Base-by-base conservation (phyloP, 2,888 invertebrate genomes). In the Megaustenia siamemsis region DNA sequence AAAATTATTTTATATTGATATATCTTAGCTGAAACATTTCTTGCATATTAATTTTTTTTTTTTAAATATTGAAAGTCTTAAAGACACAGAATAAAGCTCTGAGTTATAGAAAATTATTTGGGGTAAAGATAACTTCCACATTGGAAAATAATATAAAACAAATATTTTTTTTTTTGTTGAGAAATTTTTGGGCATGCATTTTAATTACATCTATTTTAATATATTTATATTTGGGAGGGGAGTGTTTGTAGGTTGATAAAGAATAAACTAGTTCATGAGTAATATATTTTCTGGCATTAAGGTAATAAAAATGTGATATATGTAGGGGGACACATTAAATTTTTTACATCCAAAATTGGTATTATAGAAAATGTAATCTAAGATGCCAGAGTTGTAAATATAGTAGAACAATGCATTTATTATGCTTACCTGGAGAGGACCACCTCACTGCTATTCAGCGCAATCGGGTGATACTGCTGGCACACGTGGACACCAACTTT, bases 371-470 rank as follows among this genome's bases (percentile, higher is more conserved):
- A 71, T 40, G 69, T 73, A 49, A 35, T 68, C 4, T 38, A 32
- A 32, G 18, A 69, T 69, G 38, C 24, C 69, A 38, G 69, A 69
- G 24, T 40, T 69, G 69, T 69, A 40, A 40, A 69, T 69, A 69
- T 69, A 40, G 69, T 69, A 69, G 69, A 69, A 40, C 6, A 40
- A 69, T 69, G 49, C 49, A 73, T 49, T 73, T 49, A 73, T 40
- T 73, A 73, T 73, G 73, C 73, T 73, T 32, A 32, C 73, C 32
- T 45, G 38, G 77, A 60, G 77, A 56, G 53, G n/a, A 56, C 56
- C 76, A 76, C 35, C 53, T 38, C 3, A 32, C 38, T 56, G 60
- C 63, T 38, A n/a, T 63, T 32, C 35, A 69, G 53, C 35, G 6
- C 40, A 45, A 49, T 32, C 66, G 18, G n/a, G 35, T 80, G 69